Base-by-base conservation (phyloP, 2,888 invertebrate genomes). In the Ectropis crepuscularia region DNA sequence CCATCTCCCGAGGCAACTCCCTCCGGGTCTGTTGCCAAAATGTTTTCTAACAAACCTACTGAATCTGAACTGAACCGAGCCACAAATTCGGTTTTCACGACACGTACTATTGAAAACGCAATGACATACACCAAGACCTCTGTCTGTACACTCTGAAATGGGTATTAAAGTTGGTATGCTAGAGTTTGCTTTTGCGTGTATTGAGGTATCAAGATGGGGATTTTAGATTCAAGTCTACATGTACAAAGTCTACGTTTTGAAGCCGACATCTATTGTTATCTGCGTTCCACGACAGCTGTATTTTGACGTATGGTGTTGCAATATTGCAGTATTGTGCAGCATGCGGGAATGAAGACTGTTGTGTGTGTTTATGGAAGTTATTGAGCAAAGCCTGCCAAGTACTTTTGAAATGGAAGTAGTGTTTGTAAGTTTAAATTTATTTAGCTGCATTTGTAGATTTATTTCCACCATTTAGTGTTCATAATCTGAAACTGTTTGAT, bases 21-120 rank as follows among this genome's bases (percentile, higher is more conserved):
- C 58, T 8, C 46, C 16, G 59, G 59, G 37, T 41, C 9, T 58
- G 49, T 63, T 69, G 69, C 71, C 71, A 71, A 71, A 71, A 69
- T 63, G 60, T 68, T 71, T 70, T 64, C 65, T 60, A 65, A 64
- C 66, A 71, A 68, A 69, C 69, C 63, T 12, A 55, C 65, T 46
- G 63, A 65, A 70, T 66, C 65, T 45, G 28, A 63, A 68, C 66
- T 67, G 57, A 57, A 53, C 55, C 53, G 61, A 61, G 57, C 70
- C 62, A 67, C 70, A 70, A 68, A 72, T 70, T 63, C 58, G 51
- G 68, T 65, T 70, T 70, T 64, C 71, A 59, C 58, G 54, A 65
- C 72, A 72, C 72, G 72, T 72, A 62, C 65, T 68, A 65, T 68
- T 61, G 68, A 61, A 68, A 64, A 67, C 65, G 63, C 60, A 38